Conservation (phyloP, 2,888 invertebrate species). For the Ectemnius continuus region DNA sequence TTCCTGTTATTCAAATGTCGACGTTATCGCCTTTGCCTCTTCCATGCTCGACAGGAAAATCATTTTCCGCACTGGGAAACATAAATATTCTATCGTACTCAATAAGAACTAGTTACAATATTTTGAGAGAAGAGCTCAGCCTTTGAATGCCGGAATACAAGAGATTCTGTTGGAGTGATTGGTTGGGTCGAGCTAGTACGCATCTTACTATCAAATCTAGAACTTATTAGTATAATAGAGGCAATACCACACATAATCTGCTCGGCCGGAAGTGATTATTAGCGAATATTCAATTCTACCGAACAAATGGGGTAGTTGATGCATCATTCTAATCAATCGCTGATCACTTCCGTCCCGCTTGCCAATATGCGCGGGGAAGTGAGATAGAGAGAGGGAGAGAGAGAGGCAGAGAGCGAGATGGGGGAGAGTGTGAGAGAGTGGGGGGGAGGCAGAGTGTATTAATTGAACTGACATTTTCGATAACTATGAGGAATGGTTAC, state of each 20-base stretch:
- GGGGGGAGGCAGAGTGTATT: constrained; percentile 43
- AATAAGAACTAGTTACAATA: background rate
- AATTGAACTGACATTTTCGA: constrained; percentile 67
- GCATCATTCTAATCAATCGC: constrained; percentile 56
- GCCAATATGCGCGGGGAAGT: no score
- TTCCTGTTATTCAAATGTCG: constrained; percentile 27
- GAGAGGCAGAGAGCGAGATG: no score
- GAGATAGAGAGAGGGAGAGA: no score
- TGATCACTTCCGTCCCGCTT: no score
- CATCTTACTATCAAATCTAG: no score
- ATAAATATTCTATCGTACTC: background rate
- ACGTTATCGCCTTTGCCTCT: constrained; percentile 16
- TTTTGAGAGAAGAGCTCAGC: background rate
- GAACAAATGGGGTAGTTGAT: constrained; percentile 48
- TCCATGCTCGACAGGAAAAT: background rate
- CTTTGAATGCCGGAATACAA: no score
- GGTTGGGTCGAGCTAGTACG: no score
- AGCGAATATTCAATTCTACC: constrained; percentile 54
- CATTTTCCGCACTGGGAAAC: background rate
- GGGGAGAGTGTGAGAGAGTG: no score
- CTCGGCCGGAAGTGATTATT: constrained; percentile 31
- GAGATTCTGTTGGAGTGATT: no score
- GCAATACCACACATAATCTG: background rate
- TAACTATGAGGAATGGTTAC: constrained; percentile 52
- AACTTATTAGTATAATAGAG: background rate